Conservation (phyloP, 2,888 invertebrate genomes). For the Diaprepes abbreviatus region DNA sequence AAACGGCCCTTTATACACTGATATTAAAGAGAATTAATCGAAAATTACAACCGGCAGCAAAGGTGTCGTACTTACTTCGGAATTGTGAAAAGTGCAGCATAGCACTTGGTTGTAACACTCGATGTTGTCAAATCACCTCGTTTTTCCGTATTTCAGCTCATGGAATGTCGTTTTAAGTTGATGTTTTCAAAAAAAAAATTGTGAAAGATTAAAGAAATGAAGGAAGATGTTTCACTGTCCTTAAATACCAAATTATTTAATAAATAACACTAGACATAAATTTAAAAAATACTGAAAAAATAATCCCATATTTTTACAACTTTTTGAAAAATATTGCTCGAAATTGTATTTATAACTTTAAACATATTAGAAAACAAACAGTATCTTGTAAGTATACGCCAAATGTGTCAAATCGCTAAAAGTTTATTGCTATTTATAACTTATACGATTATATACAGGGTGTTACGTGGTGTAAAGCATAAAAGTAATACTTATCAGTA, state of each 20-base stretch:
- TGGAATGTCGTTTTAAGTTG: too few species aligned
- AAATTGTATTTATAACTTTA: conserved; percentile 8
- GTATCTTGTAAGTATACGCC: conserved; percentile 57
- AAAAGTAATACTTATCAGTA: too few species aligned
- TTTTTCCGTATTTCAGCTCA: too few species aligned
- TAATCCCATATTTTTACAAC: conserved; percentile 27
- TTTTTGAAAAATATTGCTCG: conserved; percentile 9
- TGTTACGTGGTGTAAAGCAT: background rate
- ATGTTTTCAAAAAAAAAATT: background rate
- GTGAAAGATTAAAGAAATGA: too few species aligned
- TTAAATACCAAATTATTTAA: background rate
- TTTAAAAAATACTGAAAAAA: background rate
- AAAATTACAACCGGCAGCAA: too few species aligned
- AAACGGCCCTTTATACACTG: too few species aligned
- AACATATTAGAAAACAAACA: conserved; percentile 51
- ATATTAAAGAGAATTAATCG: too few species aligned
- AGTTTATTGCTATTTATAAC: conserved; percentile 21
- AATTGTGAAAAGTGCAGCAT: too few species aligned
- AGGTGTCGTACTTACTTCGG: too few species aligned
- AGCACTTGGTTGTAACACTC: too few species aligned
- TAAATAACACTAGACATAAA: background rate
- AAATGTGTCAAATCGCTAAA: conserved; percentile 58
- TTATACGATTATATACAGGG: conserved; percentile 4
- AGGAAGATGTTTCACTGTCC: too few species aligned
- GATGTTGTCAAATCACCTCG: too few species aligned